Conservation (phyloP, 92 coral and sea anemone species). For the Parazoanthus darwini region DNA sequence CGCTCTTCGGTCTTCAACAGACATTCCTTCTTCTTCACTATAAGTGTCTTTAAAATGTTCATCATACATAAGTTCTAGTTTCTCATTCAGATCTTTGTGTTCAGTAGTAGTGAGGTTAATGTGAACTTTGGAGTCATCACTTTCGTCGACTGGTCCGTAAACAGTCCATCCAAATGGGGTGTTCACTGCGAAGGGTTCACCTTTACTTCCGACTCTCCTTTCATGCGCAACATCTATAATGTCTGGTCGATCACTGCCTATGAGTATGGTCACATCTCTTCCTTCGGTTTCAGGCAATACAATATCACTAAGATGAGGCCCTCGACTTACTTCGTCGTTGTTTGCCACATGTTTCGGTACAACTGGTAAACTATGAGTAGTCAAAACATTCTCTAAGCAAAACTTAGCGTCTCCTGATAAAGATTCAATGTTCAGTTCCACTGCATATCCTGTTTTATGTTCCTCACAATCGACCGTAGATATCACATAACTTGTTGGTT, state of each 20-base stretch:
- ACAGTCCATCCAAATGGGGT: conserved; percentile 80
- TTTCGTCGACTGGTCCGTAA: conserved; percentile 62
- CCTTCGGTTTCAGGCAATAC: conserved; percentile 60
- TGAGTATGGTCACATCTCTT: too few species aligned
- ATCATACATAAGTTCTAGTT: conserved; percentile 64
- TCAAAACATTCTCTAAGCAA: conserved; percentile 54
- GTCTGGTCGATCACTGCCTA: too few species aligned
- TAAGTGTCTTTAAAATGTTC: conserved; percentile 57
- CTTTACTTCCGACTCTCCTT: conserved; percentile 55
- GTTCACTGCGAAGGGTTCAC: conserved; percentile 63
- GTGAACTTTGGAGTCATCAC: conserved; percentile 32
- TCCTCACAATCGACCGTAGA: conserved; percentile 56
- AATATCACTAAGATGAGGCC: conserved; percentile 67
- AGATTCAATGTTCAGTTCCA: conserved; percentile 59
- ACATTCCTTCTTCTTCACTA: conserved; percentile 41
- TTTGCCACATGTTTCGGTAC: conserved; percentile 57
- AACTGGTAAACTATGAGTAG: conserved; percentile 60
- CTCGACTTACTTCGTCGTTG: conserved; percentile 54
- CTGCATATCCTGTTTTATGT: conserved; percentile 51
- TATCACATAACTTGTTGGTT: conserved; percentile 59
- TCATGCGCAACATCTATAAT: too few species aligned
- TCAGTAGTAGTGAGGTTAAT: conserved; percentile 48
- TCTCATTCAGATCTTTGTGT: conserved; percentile 52
- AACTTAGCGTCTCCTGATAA: conserved; percentile 65
- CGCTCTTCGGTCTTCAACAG: conserved; percentile 57